Conservation (phyloP, 2,797 vertebrate species). For the Lacerta agilis region DNA sequence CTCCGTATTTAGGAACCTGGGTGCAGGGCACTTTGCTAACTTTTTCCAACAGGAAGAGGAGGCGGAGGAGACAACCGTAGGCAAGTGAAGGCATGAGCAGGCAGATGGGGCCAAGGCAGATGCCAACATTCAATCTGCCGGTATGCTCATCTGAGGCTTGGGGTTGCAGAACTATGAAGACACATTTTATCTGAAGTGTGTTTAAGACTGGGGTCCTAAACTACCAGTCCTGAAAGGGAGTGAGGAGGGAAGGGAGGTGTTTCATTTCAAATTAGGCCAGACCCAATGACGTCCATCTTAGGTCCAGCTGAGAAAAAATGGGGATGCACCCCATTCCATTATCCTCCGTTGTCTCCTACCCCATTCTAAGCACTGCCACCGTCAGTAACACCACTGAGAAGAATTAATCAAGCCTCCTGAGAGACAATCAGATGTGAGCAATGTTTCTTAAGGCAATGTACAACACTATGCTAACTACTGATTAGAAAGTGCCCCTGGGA, state of each 20-base stretch:
- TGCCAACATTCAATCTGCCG: neutral
- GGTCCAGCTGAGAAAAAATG: neutral
- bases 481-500: conserved; percentile 32
- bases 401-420: conserved; percentile 10
- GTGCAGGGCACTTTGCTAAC: neutral
- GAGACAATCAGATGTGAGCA: conserved; percentile 33
- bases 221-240: neutral
- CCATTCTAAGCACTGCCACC: neutral
- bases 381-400: conserved; percentile 38
- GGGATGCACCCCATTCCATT: neutral
- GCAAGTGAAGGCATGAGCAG: neutral
- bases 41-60: neutral
- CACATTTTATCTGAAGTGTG: neutral
- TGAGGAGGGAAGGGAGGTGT: neutral
- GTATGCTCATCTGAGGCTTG: neutral
- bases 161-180: neutral
- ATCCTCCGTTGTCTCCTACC: neutral
- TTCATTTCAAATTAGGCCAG: neutral
- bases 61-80: too few species aligned
- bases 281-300: neutral
- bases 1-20: neutral
- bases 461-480: neutral
- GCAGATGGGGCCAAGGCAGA: neutral
- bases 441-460: conserved; percentile 10
- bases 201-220: neutral